These are phyloP conservation scores for Pteromalus puparum DNA, from an alignment of 1,140 invertebrate genomes.

Conservation along the genomic window DNA sequence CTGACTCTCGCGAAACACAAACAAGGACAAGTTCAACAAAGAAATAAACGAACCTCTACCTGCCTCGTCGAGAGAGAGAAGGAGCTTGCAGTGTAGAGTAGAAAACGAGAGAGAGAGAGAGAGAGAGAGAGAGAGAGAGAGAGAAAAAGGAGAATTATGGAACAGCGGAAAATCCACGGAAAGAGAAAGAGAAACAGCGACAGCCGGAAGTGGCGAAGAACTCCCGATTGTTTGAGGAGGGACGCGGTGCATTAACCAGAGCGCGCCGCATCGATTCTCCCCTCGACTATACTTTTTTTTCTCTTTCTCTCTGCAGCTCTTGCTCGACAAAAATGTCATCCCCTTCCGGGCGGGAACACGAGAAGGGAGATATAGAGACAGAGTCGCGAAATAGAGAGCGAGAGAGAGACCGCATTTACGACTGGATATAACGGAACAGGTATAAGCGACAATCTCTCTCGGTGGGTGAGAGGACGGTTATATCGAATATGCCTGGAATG, in stretches of 20 bases:
- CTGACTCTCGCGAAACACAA: conserved; percentile 13
- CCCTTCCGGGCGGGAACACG: background rate
- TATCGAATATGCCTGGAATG: conserved; percentile 66
- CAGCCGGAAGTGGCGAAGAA: conserved; percentile 10
- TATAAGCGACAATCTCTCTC: conserved; percentile 44
- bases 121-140: background rate
- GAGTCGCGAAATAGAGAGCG: background rate
- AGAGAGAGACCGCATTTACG: conserved; percentile 19
- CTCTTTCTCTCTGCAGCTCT: background rate
- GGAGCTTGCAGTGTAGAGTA: too few relatives aligned
- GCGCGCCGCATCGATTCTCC: background rate
- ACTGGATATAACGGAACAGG: conserved; percentile 50
- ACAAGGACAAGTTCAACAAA: conserved; percentile 38
- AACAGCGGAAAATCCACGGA: conserved; percentile 26
- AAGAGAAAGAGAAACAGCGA: background rate
- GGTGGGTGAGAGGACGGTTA: conserved; percentile 54
- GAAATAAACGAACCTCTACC: conserved; percentile 41
- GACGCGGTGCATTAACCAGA: conserved; percentile 6
- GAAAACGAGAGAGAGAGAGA: background rate
- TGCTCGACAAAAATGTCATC: conserved; percentile 30
- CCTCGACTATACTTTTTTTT: background rate
- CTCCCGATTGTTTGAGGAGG: conserved; percentile 20
- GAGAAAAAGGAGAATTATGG: conserved; percentile 13
- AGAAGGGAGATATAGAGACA: background rate
- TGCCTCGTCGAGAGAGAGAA: background rate